A percentile compares a stretch with the other conserved stretches of the same genome.
Conservation (phyloP, 2,888 invertebrate genomes). For the Teleiodes luculella region DNA sequence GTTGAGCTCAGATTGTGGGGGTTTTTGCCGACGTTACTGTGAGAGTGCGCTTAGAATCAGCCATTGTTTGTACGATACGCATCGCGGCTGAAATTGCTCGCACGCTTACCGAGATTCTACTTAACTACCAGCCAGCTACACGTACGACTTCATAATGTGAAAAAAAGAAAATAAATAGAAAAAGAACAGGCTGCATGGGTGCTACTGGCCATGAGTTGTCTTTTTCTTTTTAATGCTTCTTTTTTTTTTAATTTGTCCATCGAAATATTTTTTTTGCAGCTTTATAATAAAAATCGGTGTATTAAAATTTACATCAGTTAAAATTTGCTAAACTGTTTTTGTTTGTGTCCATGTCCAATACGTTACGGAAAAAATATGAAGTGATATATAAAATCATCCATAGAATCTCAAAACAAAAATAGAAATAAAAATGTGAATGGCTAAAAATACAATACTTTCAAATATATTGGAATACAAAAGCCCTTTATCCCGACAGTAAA, state of each 20-base stretch:
- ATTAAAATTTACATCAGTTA: too few species aligned
- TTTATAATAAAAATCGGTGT: too few species aligned
- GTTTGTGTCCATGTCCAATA: too few species aligned
- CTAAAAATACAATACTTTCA: too few species aligned
- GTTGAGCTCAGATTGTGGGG: slow-evolving; percentile 22
- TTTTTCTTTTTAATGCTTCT: not conserved
- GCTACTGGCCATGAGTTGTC: not conserved
- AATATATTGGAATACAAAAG: too few species aligned
- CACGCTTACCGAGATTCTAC: slow-evolving; percentile 31
- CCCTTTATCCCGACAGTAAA: not conserved
- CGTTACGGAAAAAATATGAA: too few species aligned
- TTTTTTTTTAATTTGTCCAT: too few species aligned
- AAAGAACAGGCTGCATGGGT: not conserved
- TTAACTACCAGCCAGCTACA: not conserved
- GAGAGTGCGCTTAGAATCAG: slow-evolving; percentile 32
- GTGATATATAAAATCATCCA: too few species aligned
- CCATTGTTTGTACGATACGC: slow-evolving; percentile 53
- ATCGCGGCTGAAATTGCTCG: slow-evolving; percentile 46
- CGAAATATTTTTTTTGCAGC: too few species aligned
- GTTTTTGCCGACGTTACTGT: slow-evolving; percentile 41
- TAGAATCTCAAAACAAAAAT: too few species aligned
- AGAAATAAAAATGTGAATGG: too few species aligned
- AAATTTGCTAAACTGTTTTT: too few species aligned
- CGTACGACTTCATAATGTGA: slow-evolving; percentile 32
- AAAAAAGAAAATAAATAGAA: slow-evolving; percentile 8